These are phyloP conservation scores for Anoplolepis gracilipes DNA, from an alignment of 1,140 invertebrate species.

Conservation along the genomic window DNA sequence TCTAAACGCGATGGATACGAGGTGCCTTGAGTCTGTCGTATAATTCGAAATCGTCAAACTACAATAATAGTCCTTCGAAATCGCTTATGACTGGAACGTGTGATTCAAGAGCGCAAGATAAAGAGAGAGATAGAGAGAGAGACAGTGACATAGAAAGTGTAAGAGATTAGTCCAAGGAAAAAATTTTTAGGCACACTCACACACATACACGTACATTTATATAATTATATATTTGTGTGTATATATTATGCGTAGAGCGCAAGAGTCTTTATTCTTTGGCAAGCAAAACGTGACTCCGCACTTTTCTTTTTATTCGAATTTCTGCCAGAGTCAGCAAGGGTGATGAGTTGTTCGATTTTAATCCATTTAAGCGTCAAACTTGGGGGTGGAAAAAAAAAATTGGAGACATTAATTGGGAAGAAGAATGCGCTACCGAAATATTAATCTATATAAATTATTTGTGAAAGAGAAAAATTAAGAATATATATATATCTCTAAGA, in stretches of 20 bases:
- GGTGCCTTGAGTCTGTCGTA: slow-evolving; percentile 32
- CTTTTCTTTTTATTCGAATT: slow-evolving; percentile 36
- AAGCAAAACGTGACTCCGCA: slow-evolving; percentile 69
- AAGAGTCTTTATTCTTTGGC: slow-evolving; percentile 70
- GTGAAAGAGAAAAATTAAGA: not conserved
- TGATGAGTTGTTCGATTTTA: slow-evolving; percentile 1
- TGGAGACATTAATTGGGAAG: not conserved
- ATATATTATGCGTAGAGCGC: slow-evolving; percentile 71
- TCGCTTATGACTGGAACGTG: slow-evolving; percentile 50
- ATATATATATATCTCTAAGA: not conserved
- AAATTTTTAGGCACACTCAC: slow-evolving; percentile 76
- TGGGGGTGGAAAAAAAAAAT: not conserved
- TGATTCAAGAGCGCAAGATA: slow-evolving; percentile 42
- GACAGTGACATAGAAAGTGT: slow-evolving; percentile 70
- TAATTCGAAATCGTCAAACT: slow-evolving; percentile 45
- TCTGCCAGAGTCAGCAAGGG: slow-evolving; percentile 10
- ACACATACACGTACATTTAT: slow-evolving; percentile 76
- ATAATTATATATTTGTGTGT: slow-evolving; percentile 71
- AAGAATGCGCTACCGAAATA: not conserved
- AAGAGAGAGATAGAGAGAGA: slow-evolving; percentile 53
- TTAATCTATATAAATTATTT: not conserved
- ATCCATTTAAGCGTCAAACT: not conserved
- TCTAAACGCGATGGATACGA: slow-evolving; percentile 34
- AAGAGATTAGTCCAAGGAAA: slow-evolving; percentile 71
- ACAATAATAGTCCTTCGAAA: slow-evolving; percentile 46